Evolutionary conservation across 2,797 vertebrate genomes (phyloP).

Genomic region (Rhodeus uyekii): DNA sequence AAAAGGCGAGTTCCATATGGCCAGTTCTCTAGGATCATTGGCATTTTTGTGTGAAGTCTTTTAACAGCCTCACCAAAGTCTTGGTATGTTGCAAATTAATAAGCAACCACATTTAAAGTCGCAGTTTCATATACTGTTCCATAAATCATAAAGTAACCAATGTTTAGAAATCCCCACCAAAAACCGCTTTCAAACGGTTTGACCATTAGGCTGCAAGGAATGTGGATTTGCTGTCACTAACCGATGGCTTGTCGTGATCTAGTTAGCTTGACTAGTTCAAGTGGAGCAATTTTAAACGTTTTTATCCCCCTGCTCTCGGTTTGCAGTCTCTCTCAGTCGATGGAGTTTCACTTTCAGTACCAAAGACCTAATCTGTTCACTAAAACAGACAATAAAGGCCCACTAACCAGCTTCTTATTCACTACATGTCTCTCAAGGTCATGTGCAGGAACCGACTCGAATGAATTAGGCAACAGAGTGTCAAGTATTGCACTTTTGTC

Average conservation of each 20-base stretch:
- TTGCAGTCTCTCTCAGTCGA: background rate
- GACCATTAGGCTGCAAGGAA: background rate
- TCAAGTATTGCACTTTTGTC: background rate
- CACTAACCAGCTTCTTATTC: background rate
- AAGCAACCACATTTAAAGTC: background rate
- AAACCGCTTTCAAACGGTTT: background rate
- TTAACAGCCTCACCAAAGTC: background rate
- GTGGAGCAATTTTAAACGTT: background rate
- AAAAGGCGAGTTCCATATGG: conserved; percentile 57
- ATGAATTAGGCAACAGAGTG: background rate
- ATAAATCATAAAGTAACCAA: background rate
- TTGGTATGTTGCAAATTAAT: background rate
- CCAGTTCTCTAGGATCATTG: background rate
- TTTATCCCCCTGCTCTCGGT: background rate
- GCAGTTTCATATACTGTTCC: background rate
- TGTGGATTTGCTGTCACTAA: background rate
- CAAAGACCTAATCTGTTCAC: background rate
- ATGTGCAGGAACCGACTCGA: background rate
- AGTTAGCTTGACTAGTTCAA: background rate
- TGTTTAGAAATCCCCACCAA: background rate
- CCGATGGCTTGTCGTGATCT: background rate
- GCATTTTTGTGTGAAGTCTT: background rate
- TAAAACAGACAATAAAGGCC: background rate
- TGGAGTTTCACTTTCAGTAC: conserved; percentile 14
- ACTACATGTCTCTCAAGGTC: background rate